Base-by-base conservation (phyloP, 53 echinoderm and acorn worm species). In the Holothuria scabra region DNA sequence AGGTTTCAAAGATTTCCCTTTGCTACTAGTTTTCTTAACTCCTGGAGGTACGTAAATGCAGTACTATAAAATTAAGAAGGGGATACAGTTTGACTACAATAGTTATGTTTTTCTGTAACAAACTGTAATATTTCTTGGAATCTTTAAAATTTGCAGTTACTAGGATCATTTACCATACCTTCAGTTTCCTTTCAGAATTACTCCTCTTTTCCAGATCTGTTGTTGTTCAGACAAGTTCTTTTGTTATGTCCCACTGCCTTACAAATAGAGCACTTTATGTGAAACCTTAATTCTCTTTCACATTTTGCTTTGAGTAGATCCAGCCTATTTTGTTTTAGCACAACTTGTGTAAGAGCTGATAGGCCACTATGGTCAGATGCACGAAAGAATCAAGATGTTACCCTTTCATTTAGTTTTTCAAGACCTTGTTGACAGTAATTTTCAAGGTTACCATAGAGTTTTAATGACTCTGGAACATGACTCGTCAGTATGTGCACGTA, bases 341-440 rank as follows among this genome's bases (percentile, higher is more conserved):
- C 5, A 60, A 60, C 60, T 8, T 60, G 60, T 21, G n/a, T 21
- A 2, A 60, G 25, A 60, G 60, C 60, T 22, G 60, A 60, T 22
- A 21, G n/a, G 25, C 60, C 60, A 22, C 2, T 60, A 25, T 22
- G 25, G 60, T 60, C 25, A 8, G n/a, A 22, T 60, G 60, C n/a
- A 60, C 60, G 60, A 60, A 60, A 60, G 60, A 60, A 60, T 8
- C 60, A 60, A 25, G 60, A 60, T 60, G 60, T 60, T 4, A 60
- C 60, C 8, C 60, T 60, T 21, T 60, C 60, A 60, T 60, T 60
- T 8, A 60, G 60, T 25, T 60, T 60, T 60, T 60, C 60, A 25
- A 25, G n/a, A 22, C n/a, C n/a, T 25, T 60, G 60, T 60, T 60
- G 25, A 60, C 60, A 22, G 25, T 22, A 60, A 21, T 60, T 21